Conservation (phyloP, 1,140 invertebrate genomes). For the Asbolus verrucosus region DNA sequence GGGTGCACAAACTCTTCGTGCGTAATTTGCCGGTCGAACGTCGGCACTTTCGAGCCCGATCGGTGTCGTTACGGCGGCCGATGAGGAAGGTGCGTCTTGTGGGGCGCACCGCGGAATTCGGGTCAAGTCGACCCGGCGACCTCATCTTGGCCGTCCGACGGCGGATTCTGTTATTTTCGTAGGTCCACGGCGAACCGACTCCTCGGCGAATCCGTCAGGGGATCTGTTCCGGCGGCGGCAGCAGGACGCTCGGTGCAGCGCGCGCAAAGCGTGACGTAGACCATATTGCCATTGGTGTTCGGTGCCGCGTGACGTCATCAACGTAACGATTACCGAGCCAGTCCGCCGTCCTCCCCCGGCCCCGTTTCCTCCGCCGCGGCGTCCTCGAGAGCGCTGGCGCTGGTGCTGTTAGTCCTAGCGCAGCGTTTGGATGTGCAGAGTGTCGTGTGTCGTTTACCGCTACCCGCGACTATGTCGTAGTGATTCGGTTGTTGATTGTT, state of each 20-base stretch:
- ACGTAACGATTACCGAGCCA: slow-evolving; percentile 58
- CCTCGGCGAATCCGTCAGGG: slow-evolving; percentile 1
- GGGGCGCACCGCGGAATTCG: slow-evolving; percentile 6
- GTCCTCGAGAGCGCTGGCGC: slow-evolving; percentile 20
- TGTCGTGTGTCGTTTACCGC: slow-evolving; percentile 7
- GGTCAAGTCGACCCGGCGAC: slow-evolving; percentile 27
- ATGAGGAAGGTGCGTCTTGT: too few species aligned
- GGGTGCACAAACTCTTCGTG: neutral
- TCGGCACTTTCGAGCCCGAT: neutral
- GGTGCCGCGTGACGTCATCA: slow-evolving; percentile 56
- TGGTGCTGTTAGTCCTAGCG: slow-evolving; percentile 46
- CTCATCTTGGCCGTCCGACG: slow-evolving; percentile 24
- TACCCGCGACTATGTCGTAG: slow-evolving; percentile 50
- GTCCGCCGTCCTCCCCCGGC: slow-evolving; percentile 31
- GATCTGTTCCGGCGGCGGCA: slow-evolving; percentile 16
- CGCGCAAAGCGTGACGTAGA: slow-evolving; percentile 57
- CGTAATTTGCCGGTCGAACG: too few species aligned
- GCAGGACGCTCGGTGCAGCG: slow-evolving; percentile 45
- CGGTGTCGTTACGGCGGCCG: too few species aligned
- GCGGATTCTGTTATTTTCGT: slow-evolving; percentile 34
- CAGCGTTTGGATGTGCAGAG: slow-evolving; percentile 28
- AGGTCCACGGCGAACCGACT: slow-evolving; percentile 11
- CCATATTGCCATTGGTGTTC: slow-evolving; percentile 58
- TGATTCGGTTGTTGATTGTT: slow-evolving; percentile 24
- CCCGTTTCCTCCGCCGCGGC: slow-evolving; percentile 17